Base-by-base conservation (phyloP, 2,113 vertebrate species). In the Eudyptes chrysolophus region DNA sequence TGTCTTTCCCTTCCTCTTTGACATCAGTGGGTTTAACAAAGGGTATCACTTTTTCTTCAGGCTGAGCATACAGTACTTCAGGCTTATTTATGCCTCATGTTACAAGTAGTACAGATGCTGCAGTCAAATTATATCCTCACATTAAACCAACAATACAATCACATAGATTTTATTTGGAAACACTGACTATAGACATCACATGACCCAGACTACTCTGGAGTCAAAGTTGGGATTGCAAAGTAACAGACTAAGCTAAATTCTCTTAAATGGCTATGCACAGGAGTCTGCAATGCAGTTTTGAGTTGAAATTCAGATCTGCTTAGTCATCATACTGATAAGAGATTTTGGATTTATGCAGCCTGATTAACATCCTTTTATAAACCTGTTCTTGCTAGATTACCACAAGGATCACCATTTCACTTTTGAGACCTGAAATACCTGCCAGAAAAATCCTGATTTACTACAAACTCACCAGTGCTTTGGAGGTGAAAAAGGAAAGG, bases 231-330 rank as follows among this genome's bases (percentile, higher is more conserved):
- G 38, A 89, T 42, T 90, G 36, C n/a, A 46, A 57, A 65, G 1
- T 51, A n/a, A 42, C 58, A 92, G 77, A n/a, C 16, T 58, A 79
- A 91, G 49, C 16, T 79, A 52, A 76, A 89, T 79, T 76, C 18
- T 89, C 44, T 68, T 49, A 32, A 93, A 38, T 5, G 61, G 6
- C 48, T 72, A 7, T 25, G 27, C 40, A 46, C n/a, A 70, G 40
- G 34, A 79, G 26, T 57, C 80, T 95, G 72, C 72, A 78, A 46
- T 90, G 90, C 84, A 96, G 65, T 69, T 92, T 91, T 71, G 19
- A 82, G 34, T 46, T 75, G 77, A 94, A 89, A 90, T 95, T 92
- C 69, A 64, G 57, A 87, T 82, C 36, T 96, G 84, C 89, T 94
- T 87, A 87, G 65, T 92, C 94, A 97, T 91, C 74, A 77, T 72